phyloP scores from a whole-genome alignment of 2,888 invertebrate species.

The Epicampocera succincta region DNA sequence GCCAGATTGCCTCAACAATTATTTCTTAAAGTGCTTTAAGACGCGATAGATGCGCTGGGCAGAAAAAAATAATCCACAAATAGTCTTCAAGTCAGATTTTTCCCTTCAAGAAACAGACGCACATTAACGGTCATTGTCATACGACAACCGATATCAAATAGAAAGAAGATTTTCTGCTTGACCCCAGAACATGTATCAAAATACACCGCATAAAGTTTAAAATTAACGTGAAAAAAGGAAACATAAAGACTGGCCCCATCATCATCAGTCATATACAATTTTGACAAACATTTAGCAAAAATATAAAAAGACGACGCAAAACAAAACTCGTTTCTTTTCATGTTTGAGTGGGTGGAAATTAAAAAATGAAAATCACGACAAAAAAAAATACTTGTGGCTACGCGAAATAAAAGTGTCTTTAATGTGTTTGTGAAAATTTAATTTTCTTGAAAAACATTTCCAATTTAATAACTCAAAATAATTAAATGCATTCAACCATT shows the following conservation, averaged over 20 bases:
- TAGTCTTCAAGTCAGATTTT: too few relatives aligned
- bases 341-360: slow-evolving; percentile 47
- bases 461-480: slow-evolving; percentile 58
- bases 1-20: too few relatives aligned
- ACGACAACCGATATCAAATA: too few relatives aligned
- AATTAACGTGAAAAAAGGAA: neutral
- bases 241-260: neutral
- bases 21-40: too few relatives aligned
- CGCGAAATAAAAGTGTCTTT: slow-evolving; percentile 20
- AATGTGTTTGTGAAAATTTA: slow-evolving; percentile 9
- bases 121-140: too few relatives aligned
- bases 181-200: too few relatives aligned
- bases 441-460: slow-evolving; percentile 38
- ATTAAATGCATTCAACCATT: slow-evolving; percentile 60
- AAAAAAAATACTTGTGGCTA: neutral
- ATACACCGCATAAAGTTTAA: neutral
- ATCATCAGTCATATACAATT: slow-evolving; percentile 9
- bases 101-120: too few relatives aligned
- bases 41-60: too few relatives aligned
- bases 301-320: slow-evolving; percentile 19
- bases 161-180: too few relatives aligned
- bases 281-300: slow-evolving; percentile 48
- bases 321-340: slow-evolving; percentile 5
- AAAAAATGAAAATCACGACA: neutral
- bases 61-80: too few relatives aligned